Base-by-base conservation (phyloP, 2,113 vertebrate genomes). In the Anolis carolinensis region DNA sequence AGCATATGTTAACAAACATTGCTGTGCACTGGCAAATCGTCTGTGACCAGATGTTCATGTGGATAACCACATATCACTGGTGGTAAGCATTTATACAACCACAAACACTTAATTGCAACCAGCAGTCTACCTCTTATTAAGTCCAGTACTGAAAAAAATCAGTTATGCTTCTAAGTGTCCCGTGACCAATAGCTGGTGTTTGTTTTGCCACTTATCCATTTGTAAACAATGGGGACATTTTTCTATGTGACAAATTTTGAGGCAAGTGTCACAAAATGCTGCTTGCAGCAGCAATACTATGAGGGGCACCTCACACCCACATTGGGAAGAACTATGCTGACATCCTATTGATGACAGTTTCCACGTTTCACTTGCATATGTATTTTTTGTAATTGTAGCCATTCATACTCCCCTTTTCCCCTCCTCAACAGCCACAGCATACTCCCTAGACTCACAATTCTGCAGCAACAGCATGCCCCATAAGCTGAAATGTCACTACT, bases 41-140 rank as follows among this genome's bases (percentile, higher is more conserved):
- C 79, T 67, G 59, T 50, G 16, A 67, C 85, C 79, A 86, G 85
- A 86, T 86, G 85, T 81, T 75, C 85, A 36, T 52, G 59, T 65
- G n/a, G 44, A 86, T 73, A 86, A 81, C 85, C 78, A 86, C 85
- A 80, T 73, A 81, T 86, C 85, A 74, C 32, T 86, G 85, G 78
- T 74, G 52, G 78, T 74, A 80, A 80, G 52, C 59, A 67, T 81
- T 86, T 81, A 80, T 75, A 86, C 44, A 86, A 81, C 85, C 78
- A 75, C 77, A 81, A 81, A 65, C 30, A 30, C 79, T 72, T 74
- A 75, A 86, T 67, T 86, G 48, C 71, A 52, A 86, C 62, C 85
- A 86, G 85, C 59, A 75, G 59, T 36, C 85, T 44, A 81, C 63
- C 79, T 86, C 55, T 68, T 73, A 30, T 34, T 74, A 86, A 74